phyloP scores from a whole-genome alignment of 1,140 invertebrate genomes.

The Drosophila nigrodunni region DNA sequence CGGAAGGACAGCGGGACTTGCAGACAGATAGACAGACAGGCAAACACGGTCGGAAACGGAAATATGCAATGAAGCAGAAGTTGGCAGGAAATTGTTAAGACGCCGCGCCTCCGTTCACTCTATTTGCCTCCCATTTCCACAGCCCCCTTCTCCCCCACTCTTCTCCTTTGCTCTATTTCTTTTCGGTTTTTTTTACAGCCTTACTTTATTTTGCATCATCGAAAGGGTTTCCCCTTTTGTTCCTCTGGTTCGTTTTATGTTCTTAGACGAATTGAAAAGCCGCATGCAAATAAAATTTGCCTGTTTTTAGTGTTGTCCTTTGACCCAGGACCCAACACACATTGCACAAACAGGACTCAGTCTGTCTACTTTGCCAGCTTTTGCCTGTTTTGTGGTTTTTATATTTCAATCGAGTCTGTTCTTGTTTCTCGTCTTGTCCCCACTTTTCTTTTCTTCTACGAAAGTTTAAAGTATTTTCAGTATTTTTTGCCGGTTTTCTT shows the following conservation, averaged over 20 bases:
- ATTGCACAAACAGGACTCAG: not conserved
- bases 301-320: slow-evolving; percentile 73
- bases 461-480: slow-evolving; percentile 59
- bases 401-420: slow-evolving; percentile 70
- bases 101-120: slow-evolving; percentile 57
- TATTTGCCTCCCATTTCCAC: not conserved
- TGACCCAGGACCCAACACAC: slow-evolving; percentile 46
- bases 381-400: slow-evolving; percentile 63
- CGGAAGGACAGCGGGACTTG: not conserved
- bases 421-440: not conserved
- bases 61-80: slow-evolving; percentile 82
- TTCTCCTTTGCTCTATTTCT: slow-evolving; percentile 25
- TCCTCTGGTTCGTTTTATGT: slow-evolving; percentile 64
- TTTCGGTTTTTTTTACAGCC: slow-evolving; percentile 63
- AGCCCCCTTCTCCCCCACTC: slow-evolving; percentile 2
- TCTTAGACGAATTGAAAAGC: slow-evolving; percentile 79
- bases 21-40: slow-evolving; percentile 28
- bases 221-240: slow-evolving; percentile 66
- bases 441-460: slow-evolving; percentile 8
- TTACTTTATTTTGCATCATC: slow-evolving; percentile 78
- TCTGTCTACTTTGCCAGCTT: slow-evolving; percentile 24
- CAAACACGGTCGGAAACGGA: slow-evolving; percentile 62
- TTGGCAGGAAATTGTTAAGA: slow-evolving; percentile 82
- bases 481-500: slow-evolving; percentile 20
- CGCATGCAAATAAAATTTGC: slow-evolving; percentile 80